Evolutionary conservation across 2,113 vertebrate genomes (phyloP).

Genomic region (Amblyornis subalaris): DNA sequence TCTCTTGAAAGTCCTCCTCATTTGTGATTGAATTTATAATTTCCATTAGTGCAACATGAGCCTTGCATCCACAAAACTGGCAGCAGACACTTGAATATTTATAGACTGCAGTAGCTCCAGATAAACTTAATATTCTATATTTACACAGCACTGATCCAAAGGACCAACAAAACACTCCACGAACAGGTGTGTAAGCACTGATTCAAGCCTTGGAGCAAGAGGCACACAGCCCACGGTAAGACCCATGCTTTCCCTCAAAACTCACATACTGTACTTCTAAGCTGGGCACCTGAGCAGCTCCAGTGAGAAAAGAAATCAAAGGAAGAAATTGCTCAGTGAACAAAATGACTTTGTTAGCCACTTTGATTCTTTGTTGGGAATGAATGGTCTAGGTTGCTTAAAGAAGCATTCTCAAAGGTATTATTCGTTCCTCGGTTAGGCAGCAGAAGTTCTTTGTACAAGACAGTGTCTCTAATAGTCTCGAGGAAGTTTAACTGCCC

Average conservation of each 20-base stretch:
- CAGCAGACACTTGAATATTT: neutral
- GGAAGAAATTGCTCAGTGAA: neutral
- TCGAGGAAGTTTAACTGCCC: neutral
- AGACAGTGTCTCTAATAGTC: neutral
- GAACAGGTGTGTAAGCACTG: neutral
- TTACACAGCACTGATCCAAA: neutral
- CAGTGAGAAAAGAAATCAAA: neutral
- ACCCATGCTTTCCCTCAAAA: neutral
- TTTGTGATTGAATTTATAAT: neutral
- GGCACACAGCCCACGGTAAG: neutral
- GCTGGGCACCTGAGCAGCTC: neutral
- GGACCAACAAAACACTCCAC: neutral
- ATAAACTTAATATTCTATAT: neutral
- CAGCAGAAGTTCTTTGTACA: neutral
- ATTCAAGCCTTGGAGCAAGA: neutral
- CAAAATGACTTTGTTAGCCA: neutral
- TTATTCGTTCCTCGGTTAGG: neutral
- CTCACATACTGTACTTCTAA: neutral
- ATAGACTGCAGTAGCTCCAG: neutral
- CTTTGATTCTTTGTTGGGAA: neutral
- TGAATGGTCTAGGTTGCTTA: neutral
- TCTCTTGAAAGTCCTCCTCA: neutral
- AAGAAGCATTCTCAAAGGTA: neutral
- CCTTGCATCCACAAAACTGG: neutral
- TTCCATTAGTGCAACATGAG: neutral